A percentile compares a stretch with the other conserved stretches of the same genome.
Conservation (phyloP, 2,113 vertebrate species). For the Cololabis saira region DNA sequence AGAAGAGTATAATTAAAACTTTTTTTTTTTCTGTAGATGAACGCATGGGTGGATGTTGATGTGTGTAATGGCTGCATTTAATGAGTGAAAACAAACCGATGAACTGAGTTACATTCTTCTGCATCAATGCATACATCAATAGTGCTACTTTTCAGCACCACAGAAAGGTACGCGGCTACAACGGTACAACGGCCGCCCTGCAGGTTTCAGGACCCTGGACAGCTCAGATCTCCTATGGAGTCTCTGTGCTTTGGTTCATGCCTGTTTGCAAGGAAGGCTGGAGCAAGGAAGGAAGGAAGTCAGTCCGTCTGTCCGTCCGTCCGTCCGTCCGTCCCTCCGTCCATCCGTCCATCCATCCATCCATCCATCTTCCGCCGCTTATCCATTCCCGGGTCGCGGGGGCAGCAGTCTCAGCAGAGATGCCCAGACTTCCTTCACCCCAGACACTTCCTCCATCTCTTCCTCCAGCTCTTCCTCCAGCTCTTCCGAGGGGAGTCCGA, state of each 20-base stretch:
- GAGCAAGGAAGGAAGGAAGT: slow-evolving; percentile 46
- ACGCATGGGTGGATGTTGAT: slow-evolving; percentile 35
- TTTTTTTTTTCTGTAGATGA: slow-evolving; percentile 23
- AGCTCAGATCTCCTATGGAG: slow-evolving; percentile 26
- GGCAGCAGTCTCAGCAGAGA: too few relatives aligned
- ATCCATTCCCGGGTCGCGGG: too few relatives aligned
- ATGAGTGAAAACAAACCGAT: slow-evolving; percentile 23
- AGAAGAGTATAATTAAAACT: slow-evolving; percentile 63
- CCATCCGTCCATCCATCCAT: too few relatives aligned
- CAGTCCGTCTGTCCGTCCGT: too few relatives aligned
- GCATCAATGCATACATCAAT: background rate
- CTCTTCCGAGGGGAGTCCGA: too few relatives aligned
- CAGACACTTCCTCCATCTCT: too few relatives aligned
- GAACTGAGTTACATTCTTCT: slow-evolving; percentile 20
- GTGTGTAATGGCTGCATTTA: slow-evolving; percentile 25
- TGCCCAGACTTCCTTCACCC: too few relatives aligned
- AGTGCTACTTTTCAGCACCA: slow-evolving; percentile 54
- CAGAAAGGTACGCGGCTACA: slow-evolving; percentile 40
- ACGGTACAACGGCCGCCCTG: slow-evolving; percentile 3
- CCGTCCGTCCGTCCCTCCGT: too few relatives aligned
- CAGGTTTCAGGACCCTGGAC: slow-evolving; percentile 54
- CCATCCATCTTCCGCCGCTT: too few relatives aligned
- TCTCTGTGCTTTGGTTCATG: slow-evolving; percentile 1
- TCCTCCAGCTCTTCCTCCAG: too few relatives aligned
- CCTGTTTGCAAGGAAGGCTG: slow-evolving; percentile 7